These are phyloP conservation scores for Ditylenchus dipsaci DNA, from an alignment of 1,140 invertebrate species.

Conservation along the genomic window DNA sequence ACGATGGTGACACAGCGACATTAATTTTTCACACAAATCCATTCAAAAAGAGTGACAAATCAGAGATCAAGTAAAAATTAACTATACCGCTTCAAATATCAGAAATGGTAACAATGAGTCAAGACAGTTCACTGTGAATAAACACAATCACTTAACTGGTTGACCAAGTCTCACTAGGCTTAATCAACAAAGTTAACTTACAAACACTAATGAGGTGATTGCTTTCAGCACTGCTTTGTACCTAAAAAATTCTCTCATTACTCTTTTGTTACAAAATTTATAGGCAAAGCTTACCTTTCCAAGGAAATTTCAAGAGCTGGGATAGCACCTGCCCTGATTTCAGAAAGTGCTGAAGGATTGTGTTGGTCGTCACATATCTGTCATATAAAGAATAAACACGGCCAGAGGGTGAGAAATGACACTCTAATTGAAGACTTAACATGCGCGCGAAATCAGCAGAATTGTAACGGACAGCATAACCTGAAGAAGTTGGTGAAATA, in stretches of 20 bases:
- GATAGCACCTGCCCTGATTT: slow-evolving; percentile 15
- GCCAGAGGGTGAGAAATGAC: not conserved
- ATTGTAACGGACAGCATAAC: slow-evolving; percentile 13
- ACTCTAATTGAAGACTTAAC: slow-evolving; percentile 16
- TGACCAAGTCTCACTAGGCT: too few relatives aligned
- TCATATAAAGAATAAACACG: not conserved
- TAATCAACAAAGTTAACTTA: not conserved
- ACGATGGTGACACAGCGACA: too few relatives aligned
- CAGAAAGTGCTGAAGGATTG: slow-evolving; percentile 19
- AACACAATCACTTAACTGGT: too few relatives aligned
- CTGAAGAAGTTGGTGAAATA: too few relatives aligned
- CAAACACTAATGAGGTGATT: slow-evolving; percentile 15
- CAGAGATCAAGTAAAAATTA: too few relatives aligned
- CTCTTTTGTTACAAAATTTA: too few relatives aligned
- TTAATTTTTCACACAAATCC: too few relatives aligned
- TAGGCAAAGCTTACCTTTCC: not conserved
- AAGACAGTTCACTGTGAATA: too few relatives aligned
- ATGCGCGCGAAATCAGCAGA: slow-evolving; percentile 29
- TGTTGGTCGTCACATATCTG: not conserved
- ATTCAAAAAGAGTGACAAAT: too few relatives aligned
- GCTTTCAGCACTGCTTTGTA: slow-evolving; percentile 16
- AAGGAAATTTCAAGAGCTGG: not conserved
- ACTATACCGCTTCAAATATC: too few relatives aligned
- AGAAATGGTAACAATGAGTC: too few relatives aligned
- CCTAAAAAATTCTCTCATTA: too few relatives aligned